Conservation (phyloP, 2,113 vertebrate genomes). For the Daboia siamensis region DNA sequence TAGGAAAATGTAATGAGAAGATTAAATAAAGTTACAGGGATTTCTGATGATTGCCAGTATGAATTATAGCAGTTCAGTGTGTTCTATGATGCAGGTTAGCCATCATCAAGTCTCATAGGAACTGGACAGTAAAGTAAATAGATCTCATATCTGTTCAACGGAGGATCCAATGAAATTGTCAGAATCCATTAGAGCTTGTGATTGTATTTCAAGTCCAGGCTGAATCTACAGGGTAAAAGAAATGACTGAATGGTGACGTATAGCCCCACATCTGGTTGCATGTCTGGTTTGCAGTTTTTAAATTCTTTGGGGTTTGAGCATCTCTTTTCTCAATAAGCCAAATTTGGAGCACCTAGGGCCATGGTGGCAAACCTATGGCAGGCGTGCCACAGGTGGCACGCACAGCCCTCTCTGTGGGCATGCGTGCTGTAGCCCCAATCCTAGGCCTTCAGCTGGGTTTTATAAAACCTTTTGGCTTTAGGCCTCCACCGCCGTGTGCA, state of each 20-base stretch:
- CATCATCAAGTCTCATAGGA: background rate
- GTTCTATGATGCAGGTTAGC: background rate
- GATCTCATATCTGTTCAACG: background rate
- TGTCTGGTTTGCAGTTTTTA: background rate
- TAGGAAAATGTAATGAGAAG: background rate
- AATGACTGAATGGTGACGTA: background rate
- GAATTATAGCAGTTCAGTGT: background rate
- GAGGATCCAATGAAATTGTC: background rate
- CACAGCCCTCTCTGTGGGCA: too few species aligned
- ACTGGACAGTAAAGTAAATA: background rate
- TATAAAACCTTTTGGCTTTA: too few species aligned
- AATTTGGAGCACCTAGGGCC: background rate
- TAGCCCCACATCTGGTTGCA: background rate
- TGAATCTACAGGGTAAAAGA: background rate
- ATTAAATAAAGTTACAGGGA: background rate
- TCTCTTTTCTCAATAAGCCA: background rate
- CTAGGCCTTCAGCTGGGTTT: too few species aligned
- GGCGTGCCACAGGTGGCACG: too few species aligned
- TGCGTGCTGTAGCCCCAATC: too few species aligned
- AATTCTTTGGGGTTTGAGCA: background rate
- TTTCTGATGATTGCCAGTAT: background rate
- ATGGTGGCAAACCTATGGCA: too few species aligned
- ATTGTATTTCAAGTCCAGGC: background rate
- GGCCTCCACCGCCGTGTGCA: too few species aligned
- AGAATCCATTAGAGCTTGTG: background rate